Base-by-base conservation (phyloP, 2,888 invertebrate species). In the Ennomos fuscantarius region DNA sequence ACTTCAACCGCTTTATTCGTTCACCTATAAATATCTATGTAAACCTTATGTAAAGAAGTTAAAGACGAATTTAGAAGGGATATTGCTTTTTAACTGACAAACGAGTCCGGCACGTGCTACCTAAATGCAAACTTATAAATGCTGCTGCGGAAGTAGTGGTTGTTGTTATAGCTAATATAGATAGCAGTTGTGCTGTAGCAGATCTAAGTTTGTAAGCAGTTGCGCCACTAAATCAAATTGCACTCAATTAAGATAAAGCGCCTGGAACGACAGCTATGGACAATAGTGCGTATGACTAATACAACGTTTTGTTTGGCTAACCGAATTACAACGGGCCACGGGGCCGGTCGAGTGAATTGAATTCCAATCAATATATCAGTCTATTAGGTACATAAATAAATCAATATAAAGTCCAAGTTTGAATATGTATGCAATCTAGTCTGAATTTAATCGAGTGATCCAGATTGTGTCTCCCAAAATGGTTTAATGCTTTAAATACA, bases 231-330 rank as follows among this genome's bases (percentile, higher is more conserved):
- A 90, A 90, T 91, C 89, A 90, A 90, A 89, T 83, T 80, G 83
- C 78, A 86, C 87, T 89, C 90, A 91, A 91, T 91, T 91, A 91
- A 91, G 91, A 90, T 90, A 90, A 89, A 87, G 87, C 85, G 77
- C 76, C 76, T 74, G 74, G 78, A 79, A 80, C 79, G 88, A 89
- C 89, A 87, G 87, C 84, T 77, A 73, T 74, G 80, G 82, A 89
- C 89, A 90, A 89, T 89, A 80, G 69, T 63, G 60, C 68, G 66
- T 70, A 83, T 89, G 89, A 89, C 89, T 88, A 89, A 89, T 84
- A 79, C 83, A 74, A 67, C 83, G 82, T 87, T 89, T 88, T 87
- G 90, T 89, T 87, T 84, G 74, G 79, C 79, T 88, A 86, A 87
- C 84, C 81, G 82, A 84, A 81, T 84, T 85, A 84, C 79, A 81